Percentiles rank a stretch among this genome's conserved stretches.
Evolutionary conservation across 2,888 invertebrate species (phyloP).

Genomic region (Cryptocephalus primarius): DNA sequence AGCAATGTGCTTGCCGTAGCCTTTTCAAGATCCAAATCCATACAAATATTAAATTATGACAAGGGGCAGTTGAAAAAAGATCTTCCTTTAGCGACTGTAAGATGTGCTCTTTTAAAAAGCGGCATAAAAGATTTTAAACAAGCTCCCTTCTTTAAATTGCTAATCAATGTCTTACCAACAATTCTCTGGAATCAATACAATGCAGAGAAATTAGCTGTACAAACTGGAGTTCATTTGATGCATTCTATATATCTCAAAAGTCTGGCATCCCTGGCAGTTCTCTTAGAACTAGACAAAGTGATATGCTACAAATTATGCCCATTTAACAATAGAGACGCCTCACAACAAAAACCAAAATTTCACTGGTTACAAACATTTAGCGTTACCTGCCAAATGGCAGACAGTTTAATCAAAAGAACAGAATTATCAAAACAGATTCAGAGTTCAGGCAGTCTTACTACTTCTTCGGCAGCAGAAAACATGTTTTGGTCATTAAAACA

Average conservation of each 20-base stretch:
- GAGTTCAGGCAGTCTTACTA: slow-evolving; percentile 17
- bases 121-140: slow-evolving; percentile 43
- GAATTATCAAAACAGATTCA: slow-evolving; percentile 31
- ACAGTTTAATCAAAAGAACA: slow-evolving; percentile 41
- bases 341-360: slow-evolving; percentile 37
- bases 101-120: slow-evolving; percentile 40
- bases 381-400: slow-evolving; percentile 43
- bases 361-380: slow-evolving; percentile 48
- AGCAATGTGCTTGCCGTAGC: slow-evolving; percentile 39
- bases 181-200: slow-evolving; percentile 43
- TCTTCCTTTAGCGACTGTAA: slow-evolving; percentile 40
- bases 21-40: slow-evolving; percentile 43
- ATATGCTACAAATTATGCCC: slow-evolving; percentile 41
- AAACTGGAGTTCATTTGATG: slow-evolving; percentile 46
- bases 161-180: slow-evolving; percentile 40
- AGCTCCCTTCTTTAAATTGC: slow-evolving; percentile 42
- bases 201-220: slow-evolving; percentile 45
- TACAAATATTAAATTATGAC: slow-evolving; percentile 39
- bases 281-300: slow-evolving; percentile 43
- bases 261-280: slow-evolving; percentile 42
- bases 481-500: slow-evolving; percentile 44
- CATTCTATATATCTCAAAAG: slow-evolving; percentile 49
- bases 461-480: slow-evolving; percentile 34
- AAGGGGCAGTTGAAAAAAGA: slow-evolving; percentile 36
- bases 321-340: slow-evolving; percentile 35